These are phyloP conservation scores for Bimastos eiseni DNA, from an alignment of 2,888 invertebrate species.

Conservation along the genomic window DNA sequence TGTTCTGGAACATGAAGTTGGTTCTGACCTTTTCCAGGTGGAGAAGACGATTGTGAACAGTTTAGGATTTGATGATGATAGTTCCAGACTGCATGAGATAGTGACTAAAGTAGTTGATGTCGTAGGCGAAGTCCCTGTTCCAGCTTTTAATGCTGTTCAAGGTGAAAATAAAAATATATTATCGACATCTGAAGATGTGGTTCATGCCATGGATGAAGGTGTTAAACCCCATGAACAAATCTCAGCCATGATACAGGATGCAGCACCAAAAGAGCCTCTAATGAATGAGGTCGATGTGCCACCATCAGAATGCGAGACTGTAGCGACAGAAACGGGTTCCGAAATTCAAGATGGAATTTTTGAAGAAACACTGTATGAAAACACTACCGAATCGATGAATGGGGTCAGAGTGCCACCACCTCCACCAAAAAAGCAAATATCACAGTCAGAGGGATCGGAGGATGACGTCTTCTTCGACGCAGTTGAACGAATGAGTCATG, in stretches of 20 bases:
- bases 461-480: conserved; percentile 26
- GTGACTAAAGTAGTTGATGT: not conserved
- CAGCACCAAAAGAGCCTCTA: not conserved
- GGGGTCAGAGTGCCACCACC: not conserved
- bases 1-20: not conserved
- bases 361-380: not conserved
- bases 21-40: not conserved
- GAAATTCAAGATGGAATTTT: not conserved
- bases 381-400: not conserved
- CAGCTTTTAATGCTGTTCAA: no score
- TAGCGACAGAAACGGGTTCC: not conserved
- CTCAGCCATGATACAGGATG: not conserved
- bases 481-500: not conserved
- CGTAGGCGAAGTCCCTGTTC: no score
- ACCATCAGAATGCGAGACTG: not conserved
- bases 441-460: conserved; percentile 22
- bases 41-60: not conserved
- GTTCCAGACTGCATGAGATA: not conserved
- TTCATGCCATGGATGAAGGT: not conserved
- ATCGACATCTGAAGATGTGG: no score
- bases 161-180: no score
- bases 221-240: not conserved
- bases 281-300: not conserved
- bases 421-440: not conserved
- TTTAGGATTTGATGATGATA: not conserved